These are phyloP conservation scores for Conops quadrifasciatus DNA, from an alignment of 2,888 invertebrate genomes.

Conservation along the genomic window DNA sequence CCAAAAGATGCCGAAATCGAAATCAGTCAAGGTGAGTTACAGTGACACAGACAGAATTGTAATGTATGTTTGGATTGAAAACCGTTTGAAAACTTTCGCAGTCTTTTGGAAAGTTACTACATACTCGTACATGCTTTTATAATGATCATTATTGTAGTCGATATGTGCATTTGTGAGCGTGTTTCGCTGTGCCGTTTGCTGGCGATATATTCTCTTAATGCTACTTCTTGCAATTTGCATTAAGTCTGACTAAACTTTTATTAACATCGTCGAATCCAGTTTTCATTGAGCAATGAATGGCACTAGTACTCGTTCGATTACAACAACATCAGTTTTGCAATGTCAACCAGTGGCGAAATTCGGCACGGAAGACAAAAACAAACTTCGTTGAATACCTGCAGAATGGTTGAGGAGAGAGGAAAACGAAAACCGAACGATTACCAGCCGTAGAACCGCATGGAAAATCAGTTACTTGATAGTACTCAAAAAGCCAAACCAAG, in stretches of 20 bases:
- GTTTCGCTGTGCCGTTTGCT: neutral
- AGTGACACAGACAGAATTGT: neutral
- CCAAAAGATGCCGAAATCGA: slow-evolving; percentile 63
- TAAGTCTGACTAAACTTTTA: neutral
- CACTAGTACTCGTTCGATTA: neutral
- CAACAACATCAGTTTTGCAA: neutral
- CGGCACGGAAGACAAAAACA: neutral
- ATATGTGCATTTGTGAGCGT: too few relatives aligned
- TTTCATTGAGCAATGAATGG: neutral
- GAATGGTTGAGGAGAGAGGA: neutral
- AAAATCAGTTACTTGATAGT: too few relatives aligned
- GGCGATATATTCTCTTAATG: neutral
- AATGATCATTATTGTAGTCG: too few relatives aligned
- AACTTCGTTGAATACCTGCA: neutral
- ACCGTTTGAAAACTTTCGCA: too few relatives aligned
- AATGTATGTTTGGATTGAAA: neutral
- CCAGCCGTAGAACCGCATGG: too few relatives aligned
- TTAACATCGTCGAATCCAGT: neutral
- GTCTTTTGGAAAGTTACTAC: too few relatives aligned
- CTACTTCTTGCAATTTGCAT: neutral
- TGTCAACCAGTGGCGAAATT: neutral
- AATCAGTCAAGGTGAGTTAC: slow-evolving; percentile 62
- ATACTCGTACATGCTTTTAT: too few relatives aligned
- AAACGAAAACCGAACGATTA: too few relatives aligned
- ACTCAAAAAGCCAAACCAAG: too few relatives aligned